A percentile compares a stretch with the other conserved stretches of the same genome.
Conservation (phyloP, 2,113 vertebrate genomes). For the Oncorhynchus mykiss region DNA sequence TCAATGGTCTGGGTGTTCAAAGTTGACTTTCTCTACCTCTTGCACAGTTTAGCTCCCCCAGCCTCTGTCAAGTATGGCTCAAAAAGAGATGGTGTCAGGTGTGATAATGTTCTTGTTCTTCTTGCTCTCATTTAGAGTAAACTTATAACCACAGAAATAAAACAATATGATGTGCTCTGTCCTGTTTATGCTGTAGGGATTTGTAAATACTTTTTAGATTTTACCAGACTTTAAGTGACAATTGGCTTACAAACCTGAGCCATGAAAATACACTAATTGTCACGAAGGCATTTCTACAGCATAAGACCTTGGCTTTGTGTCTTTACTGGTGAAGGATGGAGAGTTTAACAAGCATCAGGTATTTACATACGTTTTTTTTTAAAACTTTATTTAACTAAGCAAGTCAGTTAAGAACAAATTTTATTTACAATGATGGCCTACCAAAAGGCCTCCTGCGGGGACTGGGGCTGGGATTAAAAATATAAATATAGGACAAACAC, state of each 20-base stretch:
- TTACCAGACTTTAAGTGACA: background rate
- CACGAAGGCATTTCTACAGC: background rate
- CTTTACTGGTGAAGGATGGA: background rate
- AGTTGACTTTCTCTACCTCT: background rate
- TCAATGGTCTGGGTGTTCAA: background rate
- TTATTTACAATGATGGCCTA: too few species aligned
- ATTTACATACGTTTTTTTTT: background rate
- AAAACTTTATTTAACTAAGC: too few species aligned
- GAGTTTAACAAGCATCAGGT: conserved; percentile 3
- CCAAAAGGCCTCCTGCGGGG: too few species aligned
- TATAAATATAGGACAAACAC: too few species aligned
- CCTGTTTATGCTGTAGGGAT: too few species aligned
- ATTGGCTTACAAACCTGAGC: too few species aligned
- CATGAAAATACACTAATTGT: background rate
- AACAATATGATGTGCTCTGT: too few species aligned
- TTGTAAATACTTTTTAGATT: too few species aligned
- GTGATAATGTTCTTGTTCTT: too few species aligned
- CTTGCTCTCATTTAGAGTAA: background rate
- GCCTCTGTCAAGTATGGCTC: background rate
- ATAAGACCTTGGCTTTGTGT: background rate
- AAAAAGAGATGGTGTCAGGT: background rate
- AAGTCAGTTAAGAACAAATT: too few species aligned
- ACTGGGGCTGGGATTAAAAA: too few species aligned
- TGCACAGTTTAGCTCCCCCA: background rate
- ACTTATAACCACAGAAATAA: background rate